Percentiles rank a stretch among this genome's conserved stretches.
These are phyloP conservation scores for Liolophura sinensis DNA, from an alignment of 1,140 invertebrate species.

Conservation along the genomic window DNA sequence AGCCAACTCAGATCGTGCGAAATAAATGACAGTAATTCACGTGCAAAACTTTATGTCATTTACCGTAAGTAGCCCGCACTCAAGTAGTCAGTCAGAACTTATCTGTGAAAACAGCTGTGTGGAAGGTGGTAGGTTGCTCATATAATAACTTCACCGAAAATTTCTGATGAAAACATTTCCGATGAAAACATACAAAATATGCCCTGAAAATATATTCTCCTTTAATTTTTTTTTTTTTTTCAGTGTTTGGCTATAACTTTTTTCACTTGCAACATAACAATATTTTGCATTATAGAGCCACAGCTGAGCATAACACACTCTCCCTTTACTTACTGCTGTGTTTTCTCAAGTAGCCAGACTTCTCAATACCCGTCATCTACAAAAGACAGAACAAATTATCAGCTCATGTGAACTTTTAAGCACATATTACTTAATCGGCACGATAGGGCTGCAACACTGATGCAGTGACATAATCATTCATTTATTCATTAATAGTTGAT, in stretches of 20 bases:
- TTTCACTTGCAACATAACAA: not conserved
- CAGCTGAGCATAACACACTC: not conserved
- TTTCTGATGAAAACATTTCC: not conserved
- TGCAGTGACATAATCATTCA: too few relatives aligned
- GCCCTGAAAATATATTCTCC: not conserved
- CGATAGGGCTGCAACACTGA: too few relatives aligned
- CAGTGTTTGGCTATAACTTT: not conserved
- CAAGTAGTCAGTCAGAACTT: too few relatives aligned
- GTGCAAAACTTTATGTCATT: too few relatives aligned
- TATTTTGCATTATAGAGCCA: not conserved
- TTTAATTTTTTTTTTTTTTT: not conserved
- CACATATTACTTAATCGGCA: too few relatives aligned
- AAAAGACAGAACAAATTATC: not conserved
- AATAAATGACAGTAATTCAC: too few relatives aligned
- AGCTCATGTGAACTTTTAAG: too few relatives aligned
- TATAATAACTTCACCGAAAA: not conserved
- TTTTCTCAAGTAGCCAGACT: conserved; percentile 38
- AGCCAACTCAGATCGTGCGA: too few relatives aligned
- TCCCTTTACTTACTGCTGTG: conserved; percentile 43
- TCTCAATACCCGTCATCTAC: conserved; percentile 34
- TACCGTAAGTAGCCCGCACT: too few relatives aligned
- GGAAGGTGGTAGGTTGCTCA: too few relatives aligned
- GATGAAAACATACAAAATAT: not conserved
- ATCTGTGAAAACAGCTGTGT: too few relatives aligned
- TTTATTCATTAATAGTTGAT: too few relatives aligned